Conservation (phyloP, 2,113 vertebrate genomes). For the zebrafish (Danio rerio) region DNA sequence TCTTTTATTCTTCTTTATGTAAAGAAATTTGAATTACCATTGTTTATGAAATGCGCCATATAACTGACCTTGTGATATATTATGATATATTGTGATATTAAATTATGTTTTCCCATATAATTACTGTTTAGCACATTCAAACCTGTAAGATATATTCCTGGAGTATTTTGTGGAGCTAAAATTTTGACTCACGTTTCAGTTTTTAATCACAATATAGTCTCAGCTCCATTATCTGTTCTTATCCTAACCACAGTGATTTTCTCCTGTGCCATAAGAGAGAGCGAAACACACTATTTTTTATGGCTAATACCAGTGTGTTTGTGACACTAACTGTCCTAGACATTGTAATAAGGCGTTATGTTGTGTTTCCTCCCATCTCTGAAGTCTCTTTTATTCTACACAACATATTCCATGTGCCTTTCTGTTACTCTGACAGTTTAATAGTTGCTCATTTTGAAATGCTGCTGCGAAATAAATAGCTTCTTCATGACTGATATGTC, state of each 20-base stretch:
- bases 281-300: background rate
- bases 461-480: slow-evolving; percentile 18
- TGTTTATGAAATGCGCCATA: too few relatives aligned
- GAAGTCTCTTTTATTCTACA: slow-evolving; percentile 26
- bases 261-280: background rate
- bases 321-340: slow-evolving; percentile 10
- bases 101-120: too few relatives aligned
- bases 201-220: background rate
- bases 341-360: slow-evolving; percentile 25
- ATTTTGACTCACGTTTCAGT: too few relatives aligned
- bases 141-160: too few relatives aligned
- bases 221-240: background rate
- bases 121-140: too few relatives aligned
- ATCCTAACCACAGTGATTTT: background rate
- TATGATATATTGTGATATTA: too few relatives aligned
- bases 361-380: background rate
- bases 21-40: too few relatives aligned
- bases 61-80: too few relatives aligned
- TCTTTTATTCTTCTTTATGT: too few relatives aligned
- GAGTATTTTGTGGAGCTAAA: too few relatives aligned
- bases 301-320: background rate
- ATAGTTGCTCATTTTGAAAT: slow-evolving; percentile 26
- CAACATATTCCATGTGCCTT: background rate
- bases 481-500: slow-evolving; percentile 9
- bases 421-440: slow-evolving; percentile 3